These are phyloP conservation scores for Rhabditophanes sp. DNA, from an alignment of 2,888 invertebrate species.

Conservation along the genomic window DNA sequence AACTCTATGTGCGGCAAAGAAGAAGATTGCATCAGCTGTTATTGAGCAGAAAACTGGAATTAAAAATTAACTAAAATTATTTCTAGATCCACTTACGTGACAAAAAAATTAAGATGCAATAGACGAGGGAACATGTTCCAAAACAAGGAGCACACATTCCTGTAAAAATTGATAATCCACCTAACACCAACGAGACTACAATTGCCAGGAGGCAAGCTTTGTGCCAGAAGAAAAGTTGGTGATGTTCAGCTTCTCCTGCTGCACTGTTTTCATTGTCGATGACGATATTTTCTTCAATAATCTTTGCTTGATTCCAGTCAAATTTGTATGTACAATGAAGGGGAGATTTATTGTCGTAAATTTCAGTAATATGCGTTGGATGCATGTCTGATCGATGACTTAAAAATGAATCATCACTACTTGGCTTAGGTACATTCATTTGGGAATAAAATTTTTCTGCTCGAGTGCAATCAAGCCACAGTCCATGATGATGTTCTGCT, in stretches of 20 bases:
- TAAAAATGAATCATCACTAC: too few relatives aligned
- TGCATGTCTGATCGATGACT: too few relatives aligned
- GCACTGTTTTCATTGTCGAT: constrained; percentile 38
- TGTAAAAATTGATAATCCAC: constrained; percentile 22
- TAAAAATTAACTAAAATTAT: background rate
- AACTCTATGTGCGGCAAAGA: constrained; percentile 40
- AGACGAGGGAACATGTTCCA: constrained; percentile 31
- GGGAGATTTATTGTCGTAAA: constrained; percentile 21
- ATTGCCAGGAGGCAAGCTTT: constrained; percentile 36
- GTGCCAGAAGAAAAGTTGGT: constrained; percentile 42
- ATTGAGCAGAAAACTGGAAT: constrained; percentile 11
- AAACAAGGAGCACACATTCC: constrained; percentile 40
- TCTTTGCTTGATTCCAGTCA: constrained; percentile 29
- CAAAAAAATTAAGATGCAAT: constrained; percentile 27
- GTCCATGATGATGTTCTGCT: constrained; percentile 41
- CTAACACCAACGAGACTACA: constrained; percentile 24
- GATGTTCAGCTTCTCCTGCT: constrained; percentile 40
- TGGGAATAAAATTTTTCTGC: constrained; percentile 17
- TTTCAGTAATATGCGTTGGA: constrained; percentile 11
- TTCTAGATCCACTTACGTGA: constrained; percentile 16
- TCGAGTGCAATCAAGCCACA: constrained; percentile 40
- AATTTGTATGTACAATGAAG: constrained; percentile 42
- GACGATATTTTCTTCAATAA: constrained; percentile 35
- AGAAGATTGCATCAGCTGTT: constrained; percentile 29
- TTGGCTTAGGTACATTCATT: too few relatives aligned